Conservation (phyloP, 2,113 vertebrate genomes). For the Boulengeromyrus knoepffleri region DNA sequence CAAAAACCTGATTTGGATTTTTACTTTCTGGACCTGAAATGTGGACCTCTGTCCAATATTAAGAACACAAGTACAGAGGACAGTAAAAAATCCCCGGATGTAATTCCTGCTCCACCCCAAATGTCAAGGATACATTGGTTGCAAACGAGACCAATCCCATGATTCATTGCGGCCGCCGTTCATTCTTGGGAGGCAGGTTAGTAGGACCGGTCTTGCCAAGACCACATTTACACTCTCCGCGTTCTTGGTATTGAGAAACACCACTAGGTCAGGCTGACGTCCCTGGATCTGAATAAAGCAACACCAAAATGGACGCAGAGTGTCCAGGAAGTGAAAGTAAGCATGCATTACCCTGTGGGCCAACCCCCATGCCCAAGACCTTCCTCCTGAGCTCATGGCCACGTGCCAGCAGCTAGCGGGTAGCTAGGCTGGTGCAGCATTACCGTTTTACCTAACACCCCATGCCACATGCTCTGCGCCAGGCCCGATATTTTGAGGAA, state of each 20-base stretch:
- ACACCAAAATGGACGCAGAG: not conserved
- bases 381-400: not conserved
- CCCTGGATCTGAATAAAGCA: not conserved
- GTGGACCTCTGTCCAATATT: not conserved
- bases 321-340: not conserved
- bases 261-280: not conserved
- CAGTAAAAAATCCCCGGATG: not conserved
- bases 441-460: not conserved
- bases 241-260: not conserved
- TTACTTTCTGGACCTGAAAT: too few relatives aligned
- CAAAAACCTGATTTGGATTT: too few relatives aligned
- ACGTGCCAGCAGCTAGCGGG: not conserved
- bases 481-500: not conserved
- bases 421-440: not conserved
- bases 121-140: not conserved
- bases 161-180: not conserved
- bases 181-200: not conserved
- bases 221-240: not conserved
- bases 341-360: not conserved
- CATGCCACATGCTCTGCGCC: not conserved
- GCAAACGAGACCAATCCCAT: not conserved
- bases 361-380: not conserved
- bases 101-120: not conserved
- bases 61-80: not conserved
- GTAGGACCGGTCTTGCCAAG: not conserved